Evolutionary conservation across 2,797 vertebrate species (phyloP), one percentile per base, ranked within the genome.

Genomic region (Melanotaenia boesemani): DNA sequence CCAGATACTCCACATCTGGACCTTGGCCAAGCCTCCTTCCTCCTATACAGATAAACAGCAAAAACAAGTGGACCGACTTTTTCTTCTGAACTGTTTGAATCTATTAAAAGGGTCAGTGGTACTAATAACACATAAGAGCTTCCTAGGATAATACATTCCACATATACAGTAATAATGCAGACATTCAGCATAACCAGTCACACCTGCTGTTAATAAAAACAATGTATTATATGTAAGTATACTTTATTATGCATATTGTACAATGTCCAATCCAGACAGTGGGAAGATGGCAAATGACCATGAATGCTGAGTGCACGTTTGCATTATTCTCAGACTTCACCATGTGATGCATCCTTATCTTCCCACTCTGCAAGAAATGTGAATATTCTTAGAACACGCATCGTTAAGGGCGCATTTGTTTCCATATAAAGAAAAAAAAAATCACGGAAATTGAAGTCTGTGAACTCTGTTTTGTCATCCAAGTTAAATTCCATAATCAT

Each of bases 281-380:
- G 68, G 74, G 73, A 72, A 67, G 75, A 77, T 46, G 82, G 78
- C 80, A 87, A 85, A 86, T 88, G 79, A 90, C 69, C 86, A 72
- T 68, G 63, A 74, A 67, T 63, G 80, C 70, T 24, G 71, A 83
- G 82, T 64, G 70, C 41, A 32, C 28, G 28, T 64, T 67, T 78
- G 79, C 75, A 44, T 80, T 79, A 79, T 74, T 72, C 69, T 83
- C 60, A 87, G 70, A 56, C 52, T 50, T 63, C 63, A 67, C 67
- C 81, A 84, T 87, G 88, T 93, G 92, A 93, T 84, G 88, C 81
- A 85, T 82, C 70, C 65, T 82, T 63, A 73, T 86, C 85, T 79
- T 52, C 50, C 71, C 57, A 36, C 67, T 52, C 68, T 60, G 58
- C n/a, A 72, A 44, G 65, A 79, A 73, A 62, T n/a, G 39, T 61